Evolutionary conservation across 2,888 invertebrate species (phyloP).

Genomic region (Desoria tigrina): DNA sequence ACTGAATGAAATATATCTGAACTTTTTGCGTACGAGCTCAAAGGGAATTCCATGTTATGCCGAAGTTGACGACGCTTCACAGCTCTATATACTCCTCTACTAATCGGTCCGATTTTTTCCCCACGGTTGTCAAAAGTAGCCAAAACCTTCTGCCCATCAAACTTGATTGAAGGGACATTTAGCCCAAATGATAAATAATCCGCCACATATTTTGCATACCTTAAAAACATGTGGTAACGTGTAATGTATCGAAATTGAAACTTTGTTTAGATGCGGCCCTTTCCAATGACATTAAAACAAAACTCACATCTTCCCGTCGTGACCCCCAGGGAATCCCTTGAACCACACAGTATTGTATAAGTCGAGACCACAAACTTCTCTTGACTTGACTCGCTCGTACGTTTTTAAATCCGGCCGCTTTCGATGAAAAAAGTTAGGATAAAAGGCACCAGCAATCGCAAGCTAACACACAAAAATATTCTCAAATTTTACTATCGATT

Average conservation of each 20-base stretch:
- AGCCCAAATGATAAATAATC: constrained; percentile 32
- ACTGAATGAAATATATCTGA: no score
- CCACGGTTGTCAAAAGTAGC: constrained; percentile 43
- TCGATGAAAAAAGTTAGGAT: constrained; percentile 83
- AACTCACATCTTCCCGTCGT: constrained; percentile 70
- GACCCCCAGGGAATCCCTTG: constrained; percentile 60
- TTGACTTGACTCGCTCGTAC: constrained; percentile 69
- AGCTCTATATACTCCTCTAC: constrained; percentile 67
- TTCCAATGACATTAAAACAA: neutral
- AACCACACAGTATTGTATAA: constrained; percentile 74
- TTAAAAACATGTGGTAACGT: no score
- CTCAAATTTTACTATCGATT: no score
- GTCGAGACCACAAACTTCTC: constrained; percentile 70
- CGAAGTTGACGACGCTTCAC: constrained; percentile 68
- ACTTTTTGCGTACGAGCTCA: neutral
- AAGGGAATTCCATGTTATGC: constrained; percentile 57
- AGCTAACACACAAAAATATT: constrained; percentile 60
- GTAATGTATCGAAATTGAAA: no score
- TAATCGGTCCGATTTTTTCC: constrained; percentile 50
- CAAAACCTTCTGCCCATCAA: constrained; percentile 49
- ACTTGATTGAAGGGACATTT: constrained; percentile 42
- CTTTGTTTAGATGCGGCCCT: no score
- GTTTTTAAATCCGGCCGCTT: constrained; percentile 60
- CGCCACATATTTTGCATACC: constrained; percentile 43
- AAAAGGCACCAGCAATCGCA: constrained; percentile 81